These are phyloP conservation scores for Malthinus seriepunctatus DNA, from an alignment of 2,888 invertebrate species.

Conservation along the genomic window DNA sequence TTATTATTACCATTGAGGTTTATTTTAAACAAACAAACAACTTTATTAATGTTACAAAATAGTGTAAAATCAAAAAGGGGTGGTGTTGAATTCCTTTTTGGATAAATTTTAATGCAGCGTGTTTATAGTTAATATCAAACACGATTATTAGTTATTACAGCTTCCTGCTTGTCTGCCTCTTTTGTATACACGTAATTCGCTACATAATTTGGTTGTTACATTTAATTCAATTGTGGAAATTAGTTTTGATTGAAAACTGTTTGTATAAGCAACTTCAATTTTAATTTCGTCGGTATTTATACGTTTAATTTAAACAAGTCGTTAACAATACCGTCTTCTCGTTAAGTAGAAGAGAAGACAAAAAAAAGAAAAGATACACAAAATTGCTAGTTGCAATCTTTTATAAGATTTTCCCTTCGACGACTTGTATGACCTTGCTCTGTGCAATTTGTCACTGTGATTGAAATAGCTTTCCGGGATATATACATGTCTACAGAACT, in stretches of 20 bases:
- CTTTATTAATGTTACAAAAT: too few species aligned
- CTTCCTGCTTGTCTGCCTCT: too few species aligned
- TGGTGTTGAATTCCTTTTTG: too few species aligned
- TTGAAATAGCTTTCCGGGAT: constrained; percentile 51
- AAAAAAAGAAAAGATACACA: neutral
- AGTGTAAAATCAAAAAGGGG: too few species aligned
- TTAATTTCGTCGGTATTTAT: too few species aligned
- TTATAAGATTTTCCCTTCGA: constrained; percentile 2
- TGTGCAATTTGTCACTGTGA: constrained; percentile 53
- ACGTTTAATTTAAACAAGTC: neutral
- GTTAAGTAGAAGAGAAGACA: neutral
- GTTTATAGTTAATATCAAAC: too few species aligned
- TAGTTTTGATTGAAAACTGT: neutral
- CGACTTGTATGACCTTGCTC: constrained; percentile 23
- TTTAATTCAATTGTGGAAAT: neutral
- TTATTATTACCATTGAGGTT: too few species aligned
- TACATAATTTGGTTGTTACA: neutral
- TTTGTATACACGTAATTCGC: too few species aligned
- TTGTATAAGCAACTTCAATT: too few species aligned
- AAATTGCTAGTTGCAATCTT: neutral
- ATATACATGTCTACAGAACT: constrained; percentile 53
- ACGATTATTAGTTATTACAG: too few species aligned
- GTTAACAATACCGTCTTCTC: neutral
- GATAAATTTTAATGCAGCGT: too few species aligned
- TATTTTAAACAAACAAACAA: too few species aligned